Evolutionary conservation across 2,113 vertebrate species (phyloP), one percentile per base, ranked within the genome.

Genomic region (Lates calcarifer): DNA sequence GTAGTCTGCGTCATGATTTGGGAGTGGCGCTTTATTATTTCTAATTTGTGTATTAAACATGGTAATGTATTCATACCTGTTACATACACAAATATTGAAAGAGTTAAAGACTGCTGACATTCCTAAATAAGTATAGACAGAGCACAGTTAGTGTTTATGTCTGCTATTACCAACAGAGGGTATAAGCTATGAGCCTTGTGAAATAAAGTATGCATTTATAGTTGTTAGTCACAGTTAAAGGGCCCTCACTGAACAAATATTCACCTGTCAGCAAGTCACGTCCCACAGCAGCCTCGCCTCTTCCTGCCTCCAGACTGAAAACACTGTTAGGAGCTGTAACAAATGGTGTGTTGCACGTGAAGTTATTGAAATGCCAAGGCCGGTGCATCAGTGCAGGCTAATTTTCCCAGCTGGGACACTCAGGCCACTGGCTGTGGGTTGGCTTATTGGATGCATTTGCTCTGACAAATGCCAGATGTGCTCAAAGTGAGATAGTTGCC

Each of bases 381-480:
- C 69, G 15, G 64, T 62, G 70, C 74, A 63, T 81, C 62, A 56
- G 73, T 4, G 61, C 6, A 4, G 66, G 3, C 11, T 89, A 73
- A 84, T 86, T 55, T 61, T 56, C 68, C 69, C 83, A 67, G 75
- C 77, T 67, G 85, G 79, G 81, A 53, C 60, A 22, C 57, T 74
- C 29, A 6, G 75, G 60, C 67, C 56, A 49, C 60, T 84, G 83
- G 77, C 77, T 82, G 77, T 4, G 10, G 65, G 79, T 64, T 43
- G 67, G 71, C 67, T 79, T 82, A 92, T 85, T 86, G 39, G 65
- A 81, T 72, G 68, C 57, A 61, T 84, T 87, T 63, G 72, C 69
- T 51, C 41, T 67, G 72, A 83, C 74, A 83, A 83, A 84, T 24
- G 62, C 75, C 88, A 80, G 76, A 89, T 84, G 77, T 70, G 79